Base-by-base conservation (phyloP, 2,888 invertebrate genomes). In the Lydus trimaculatus region DNA sequence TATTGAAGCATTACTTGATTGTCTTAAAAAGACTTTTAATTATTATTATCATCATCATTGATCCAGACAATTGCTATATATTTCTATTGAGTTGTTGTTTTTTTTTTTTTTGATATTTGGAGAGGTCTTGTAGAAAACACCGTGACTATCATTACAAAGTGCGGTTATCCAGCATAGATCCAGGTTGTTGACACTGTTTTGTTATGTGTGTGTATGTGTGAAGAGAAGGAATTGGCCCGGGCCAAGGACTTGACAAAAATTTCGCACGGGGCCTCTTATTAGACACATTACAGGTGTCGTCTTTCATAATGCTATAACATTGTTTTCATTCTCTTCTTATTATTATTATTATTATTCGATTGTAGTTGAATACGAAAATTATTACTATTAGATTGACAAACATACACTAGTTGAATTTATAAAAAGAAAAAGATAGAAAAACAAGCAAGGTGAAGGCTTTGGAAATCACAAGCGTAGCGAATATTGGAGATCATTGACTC, bases 371-470 rank as follows among this genome's bases (percentile, higher is more conserved):
- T 43, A 17, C 9, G 48, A 20, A 11, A 48, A 20, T 48, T 48
- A 20, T 48, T 43, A 28, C 39, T 7, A 36, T 36, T 36, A 36
- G 15, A 17, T 43, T 43, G n/a, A 17, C n/a, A 43, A n/a, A 6
- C 2, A 43, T 17, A 36, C 36, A 28, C 28, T 28, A 4, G 15
- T 13, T 36, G 1, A 13, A 36, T 13, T 36, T 43, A 43, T 43
- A 43, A 43, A 43, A 48, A 8, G 25, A 52, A 52, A 13, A 25
- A 52, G 25, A 25, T 20, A 48, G 43, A 65, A 31, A 28, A 28
- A 52, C 56, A 43, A 31, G 63, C 69, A 69, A 69, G 69, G 69
- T 69, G 69, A 69, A 69, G 69, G 69, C 63, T 69, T 69, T 52
- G 64, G 56, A 20, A 28, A 58, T 59, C 67, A 67, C 15, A 33